Percentiles rank a stretch among this genome's conserved stretches.
Conservation (phyloP, 2,113 vertebrate genomes). For the Protobothrops mucrosquamatus region DNA sequence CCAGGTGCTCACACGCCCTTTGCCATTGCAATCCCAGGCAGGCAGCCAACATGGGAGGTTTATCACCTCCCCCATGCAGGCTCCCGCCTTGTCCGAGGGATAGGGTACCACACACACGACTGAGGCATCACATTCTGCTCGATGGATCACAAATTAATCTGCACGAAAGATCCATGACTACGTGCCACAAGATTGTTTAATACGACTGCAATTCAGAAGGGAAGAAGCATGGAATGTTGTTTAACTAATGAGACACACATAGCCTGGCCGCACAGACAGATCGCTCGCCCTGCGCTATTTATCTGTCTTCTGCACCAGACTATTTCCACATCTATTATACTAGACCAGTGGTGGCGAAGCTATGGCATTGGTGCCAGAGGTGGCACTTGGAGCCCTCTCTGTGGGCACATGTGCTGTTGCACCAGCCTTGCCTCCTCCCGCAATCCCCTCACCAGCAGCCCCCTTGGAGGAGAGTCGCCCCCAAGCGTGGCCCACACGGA, state of each 20-base stretch:
- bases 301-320: neutral
- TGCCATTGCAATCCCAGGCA: neutral
- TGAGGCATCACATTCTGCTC: neutral
- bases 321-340: neutral
- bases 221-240: neutral
- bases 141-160: constrained; percentile 1
- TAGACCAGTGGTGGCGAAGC: neutral
- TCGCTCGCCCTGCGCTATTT: neutral
- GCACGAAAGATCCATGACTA: neutral
- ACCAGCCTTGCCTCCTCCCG: no score
- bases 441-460: no score
- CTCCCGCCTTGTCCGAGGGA: neutral
- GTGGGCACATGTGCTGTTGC: no score
- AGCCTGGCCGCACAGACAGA: neutral
- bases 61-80: neutral
- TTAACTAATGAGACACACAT: neutral
- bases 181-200: neutral
- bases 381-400: no score
- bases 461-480: no score
- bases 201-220: neutral
- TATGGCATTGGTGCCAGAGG: no score
- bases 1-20: neutral
- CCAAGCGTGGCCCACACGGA: no score
- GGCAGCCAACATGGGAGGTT: neutral
- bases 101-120: neutral